Conservation (phyloP, 2,113 vertebrate genomes). For the Ginglymostoma cirratum region DNA sequence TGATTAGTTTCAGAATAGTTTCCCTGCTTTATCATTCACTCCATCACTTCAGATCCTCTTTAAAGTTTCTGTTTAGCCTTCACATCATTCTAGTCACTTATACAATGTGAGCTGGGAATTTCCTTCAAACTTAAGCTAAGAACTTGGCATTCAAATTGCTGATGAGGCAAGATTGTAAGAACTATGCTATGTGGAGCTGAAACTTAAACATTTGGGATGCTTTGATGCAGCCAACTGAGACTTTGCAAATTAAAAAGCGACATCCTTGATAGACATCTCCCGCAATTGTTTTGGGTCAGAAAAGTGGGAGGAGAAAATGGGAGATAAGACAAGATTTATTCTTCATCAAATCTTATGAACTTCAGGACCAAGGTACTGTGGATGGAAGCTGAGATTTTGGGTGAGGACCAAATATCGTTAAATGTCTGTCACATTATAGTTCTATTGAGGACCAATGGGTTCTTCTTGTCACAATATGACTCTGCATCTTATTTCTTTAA, state of each 20-base stretch:
- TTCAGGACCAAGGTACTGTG: not conserved
- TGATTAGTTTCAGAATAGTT: not conserved
- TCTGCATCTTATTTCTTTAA: not conserved
- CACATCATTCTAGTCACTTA: not conserved
- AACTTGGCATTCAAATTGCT: not conserved
- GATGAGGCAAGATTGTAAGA: not conserved
- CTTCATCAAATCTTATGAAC: not conserved
- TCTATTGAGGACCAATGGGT: not conserved
- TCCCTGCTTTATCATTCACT: not conserved
- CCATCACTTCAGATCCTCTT: not conserved
- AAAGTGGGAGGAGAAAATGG: not conserved
- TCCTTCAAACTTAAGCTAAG: not conserved
- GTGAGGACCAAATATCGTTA: not conserved
- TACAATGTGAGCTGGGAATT: not conserved
- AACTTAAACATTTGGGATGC: not conserved
- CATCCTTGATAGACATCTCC: not conserved
- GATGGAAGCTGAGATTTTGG: not conserved
- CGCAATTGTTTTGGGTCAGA: not conserved
- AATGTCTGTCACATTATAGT: not conserved
- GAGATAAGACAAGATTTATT: not conserved
- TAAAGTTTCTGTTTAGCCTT: not conserved
- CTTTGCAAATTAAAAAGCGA: not conserved
- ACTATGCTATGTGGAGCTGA: not conserved
- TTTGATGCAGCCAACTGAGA: not conserved
- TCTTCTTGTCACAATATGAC: not conserved